Percentiles rank a stretch among this genome's conserved stretches.
These are phyloP conservation scores for Plebejus anna DNA, from an alignment of 2,888 invertebrate genomes.

Conservation along the genomic window DNA sequence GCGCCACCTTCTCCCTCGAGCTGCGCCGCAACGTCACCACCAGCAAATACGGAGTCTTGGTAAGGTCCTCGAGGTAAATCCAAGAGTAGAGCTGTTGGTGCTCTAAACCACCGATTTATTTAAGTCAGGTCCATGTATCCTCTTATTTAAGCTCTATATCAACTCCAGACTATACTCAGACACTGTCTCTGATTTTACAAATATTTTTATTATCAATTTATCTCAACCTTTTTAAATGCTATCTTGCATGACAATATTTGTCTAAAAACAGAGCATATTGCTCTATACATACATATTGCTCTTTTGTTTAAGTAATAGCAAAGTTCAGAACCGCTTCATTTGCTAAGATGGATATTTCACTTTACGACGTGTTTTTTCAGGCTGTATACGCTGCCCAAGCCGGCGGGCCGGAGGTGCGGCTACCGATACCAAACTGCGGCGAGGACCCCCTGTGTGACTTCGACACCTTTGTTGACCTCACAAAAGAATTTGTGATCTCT, in stretches of 20 bases:
- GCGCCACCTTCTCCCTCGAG: constrained; percentile 77
- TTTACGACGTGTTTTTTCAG: constrained; percentile 46
- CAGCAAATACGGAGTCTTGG: constrained; percentile 65
- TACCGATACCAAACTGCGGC: constrained; percentile 70
- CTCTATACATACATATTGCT: no score
- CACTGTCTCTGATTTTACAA: no score
- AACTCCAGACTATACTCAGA: not conserved
- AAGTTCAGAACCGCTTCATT: not conserved
- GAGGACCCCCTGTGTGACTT: constrained; percentile 66
- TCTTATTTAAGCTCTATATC: no score
- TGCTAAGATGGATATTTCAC: not conserved
- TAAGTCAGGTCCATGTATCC: not conserved
- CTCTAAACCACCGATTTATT: not conserved
- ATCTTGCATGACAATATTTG: not conserved
- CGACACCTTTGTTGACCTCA: constrained; percentile 62
- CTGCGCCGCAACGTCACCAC: constrained; percentile 55
- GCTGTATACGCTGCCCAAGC: constrained; percentile 64
- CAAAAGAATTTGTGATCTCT: constrained; percentile 49
- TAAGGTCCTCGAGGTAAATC: constrained; percentile 41
- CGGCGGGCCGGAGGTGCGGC: constrained; percentile 51
- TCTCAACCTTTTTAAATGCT: not conserved
- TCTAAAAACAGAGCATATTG: not conserved
- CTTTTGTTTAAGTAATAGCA: not conserved
- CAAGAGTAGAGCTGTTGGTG: not conserved
- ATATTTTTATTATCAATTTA: not conserved